Evolutionary conservation across 2,797 vertebrate genomes (phyloP), one percentile per base, ranked within the genome.

Genomic region (Emydoidea blandingii): DNA sequence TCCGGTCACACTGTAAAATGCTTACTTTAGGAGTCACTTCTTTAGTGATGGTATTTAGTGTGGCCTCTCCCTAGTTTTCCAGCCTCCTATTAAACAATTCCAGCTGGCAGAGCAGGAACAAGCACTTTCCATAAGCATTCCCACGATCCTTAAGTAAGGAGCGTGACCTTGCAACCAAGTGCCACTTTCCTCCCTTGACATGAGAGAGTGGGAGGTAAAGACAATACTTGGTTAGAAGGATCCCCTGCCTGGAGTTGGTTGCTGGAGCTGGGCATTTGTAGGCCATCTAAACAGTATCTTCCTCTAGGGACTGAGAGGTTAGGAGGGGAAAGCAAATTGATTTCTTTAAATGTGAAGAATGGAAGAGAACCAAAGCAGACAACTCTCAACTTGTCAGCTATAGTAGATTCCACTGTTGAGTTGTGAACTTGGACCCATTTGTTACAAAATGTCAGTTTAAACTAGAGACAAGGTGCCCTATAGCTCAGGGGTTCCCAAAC

Each of bases 91-190:
- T 81, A 34, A 94, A 90, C 90, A 44, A 79, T 90, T 96, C 94
- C 97, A 97, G 92, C 97, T 97, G 97, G 95, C 92, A 89, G 89
- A n/a, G 79, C 84, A 52, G 95, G 5, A 68, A 2, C 7, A 59
- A 93, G 91, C 83, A 54, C 93, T 95, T 97, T 97, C 90, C 21
- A 0, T 79, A 2, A 91, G 85, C 25, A 79, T 98, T 98, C 96
- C 96, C 97, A 97, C 41, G 83, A 84, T 95, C 97, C 76, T 31
- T 5, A 49, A 49, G 87, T 52, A 81, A 83, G 86, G 93, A 96
- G 91, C 29, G 2, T 27, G 82, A 92, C 97, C 96, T 87, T 5
- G 10, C 79, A 82, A 59, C 95, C 41, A 0, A 12, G 91, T 94
- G 94, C 96, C 93, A 47, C 2, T 25, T 91, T 91, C 76, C 91